Evolutionary conservation across 1,140 invertebrate genomes (phyloP), one percentile per base, ranked within the genome.

Genomic region (Saccostrea cuccullata): DNA sequence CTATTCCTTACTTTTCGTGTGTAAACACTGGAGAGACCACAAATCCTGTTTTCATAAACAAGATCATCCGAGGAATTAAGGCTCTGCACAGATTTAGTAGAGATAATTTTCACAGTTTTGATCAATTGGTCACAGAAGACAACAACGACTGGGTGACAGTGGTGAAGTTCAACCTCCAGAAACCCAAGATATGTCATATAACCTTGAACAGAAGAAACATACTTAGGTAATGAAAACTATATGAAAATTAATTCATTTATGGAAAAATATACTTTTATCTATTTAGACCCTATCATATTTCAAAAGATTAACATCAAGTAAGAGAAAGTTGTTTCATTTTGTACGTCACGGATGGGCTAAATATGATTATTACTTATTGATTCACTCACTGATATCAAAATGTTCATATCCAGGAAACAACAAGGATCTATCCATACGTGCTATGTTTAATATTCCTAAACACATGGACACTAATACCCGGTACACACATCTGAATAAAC

Each of bases 171-270:
- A 5, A 77, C 70, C 23, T 77, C 70, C 70, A 77, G 30, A 15
- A 77, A 77, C 11, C 26, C 70, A 36, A 77, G 70, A 17, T 77
- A 77, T 13, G 70, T 77, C 70, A 77, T 77, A 30, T 77, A 77
- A 3, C 30, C 70, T 77, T 30, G 23, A 73, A 30, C 23, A 23
- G 9, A 36, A 47, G 47, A 47, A 47, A 47, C 47, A 47, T 6
- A 47, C 47, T 47, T 2, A 47, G 47, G 47, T 3, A 6, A 47
- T 9, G 47, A 47, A 9, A 2, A 47, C 47, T 47, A 8, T 2
- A 47, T 8, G 1, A 9, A 47, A 47, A 47, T 47, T 47, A 47
- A 47, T 47, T 47, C 9, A 47, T 47, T 47, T 47, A 47, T 47
- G 5, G 47, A 6, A 0, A 2, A 47, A 47, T 47, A 3, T 0